Evolutionary conservation across 1,140 invertebrate genomes (phyloP), one percentile per base, ranked within the genome.

Genomic region (Grapholita molesta): DNA sequence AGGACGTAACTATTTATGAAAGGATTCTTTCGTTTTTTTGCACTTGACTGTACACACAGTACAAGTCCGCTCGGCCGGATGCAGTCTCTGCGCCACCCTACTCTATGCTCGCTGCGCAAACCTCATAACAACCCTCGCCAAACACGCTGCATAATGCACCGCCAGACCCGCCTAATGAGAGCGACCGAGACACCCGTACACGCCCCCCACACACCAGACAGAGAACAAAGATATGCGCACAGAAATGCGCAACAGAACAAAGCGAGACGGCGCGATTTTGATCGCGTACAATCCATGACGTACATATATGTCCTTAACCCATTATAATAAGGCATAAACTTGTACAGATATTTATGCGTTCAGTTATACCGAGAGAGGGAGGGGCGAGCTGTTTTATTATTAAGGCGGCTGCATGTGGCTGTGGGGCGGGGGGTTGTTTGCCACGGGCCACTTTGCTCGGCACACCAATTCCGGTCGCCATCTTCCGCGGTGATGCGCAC

Each of bases 111-210:
- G 42, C 52, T 23, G 52, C 53, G 53, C 53, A 55, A 55, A 55
- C 53, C 21, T 55, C 67, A 74, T 76, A 77, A 84, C n/a, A 79
- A 78, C 78, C 77, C 82, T 84, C 86, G 86, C 68, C 84, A 89
- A 89, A 74, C 86, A 85, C 86, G 81, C 71, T 70, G 83, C 83
- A 89, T 87, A 87, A 84, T 86, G 76, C 67, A 77, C 82, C 67
- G 69, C 69, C 53, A 70, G 78, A 82, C 84, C 86, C 87, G 87
- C 86, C 86, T 87, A 89, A 89, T 89, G 86, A 87, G 85, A 86
- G 85, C 72, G 79, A 89, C 53, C 72, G 82, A 74, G 80, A 88
- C 70, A 57, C 23, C 65, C 15, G 70, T 73, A 86, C 75, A 68
- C 57, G 12, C 4, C 8, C 6, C 1, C 28, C 9, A 0, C 38